These are phyloP conservation scores for Ginglymostoma cirratum DNA, from an alignment of 2,113 vertebrate species.

Conservation along the genomic window DNA sequence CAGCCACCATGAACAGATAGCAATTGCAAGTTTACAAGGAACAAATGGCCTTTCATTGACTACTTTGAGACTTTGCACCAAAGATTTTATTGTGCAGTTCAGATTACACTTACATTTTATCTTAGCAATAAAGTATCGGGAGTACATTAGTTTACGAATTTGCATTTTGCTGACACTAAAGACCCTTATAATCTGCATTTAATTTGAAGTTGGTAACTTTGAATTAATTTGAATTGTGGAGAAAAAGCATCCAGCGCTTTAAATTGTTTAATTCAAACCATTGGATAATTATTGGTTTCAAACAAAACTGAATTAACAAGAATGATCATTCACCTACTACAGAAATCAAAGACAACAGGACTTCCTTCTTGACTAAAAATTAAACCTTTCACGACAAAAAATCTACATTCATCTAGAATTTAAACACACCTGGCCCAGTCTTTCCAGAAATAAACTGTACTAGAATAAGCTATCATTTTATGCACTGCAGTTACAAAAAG, in stretches of 20 bases:
- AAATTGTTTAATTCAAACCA: background rate
- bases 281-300: background rate
- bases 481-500: background rate
- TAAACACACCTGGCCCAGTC: background rate
- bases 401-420: background rate
- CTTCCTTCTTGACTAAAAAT: background rate
- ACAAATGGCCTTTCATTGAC: background rate
- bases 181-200: background rate
- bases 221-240: background rate
- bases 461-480: background rate
- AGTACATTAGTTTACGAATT: background rate
- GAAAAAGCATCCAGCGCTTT: background rate
- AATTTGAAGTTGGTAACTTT: background rate
- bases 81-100: background rate
- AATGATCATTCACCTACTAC: background rate
- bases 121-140: background rate
- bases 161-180: background rate
- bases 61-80: background rate
- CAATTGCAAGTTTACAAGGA: background rate
- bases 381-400: background rate
- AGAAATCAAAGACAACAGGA: background rate
- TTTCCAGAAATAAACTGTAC: background rate
- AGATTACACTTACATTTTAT: background rate
- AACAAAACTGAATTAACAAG: background rate
- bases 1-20: background rate